These are phyloP conservation scores for Hemibagrus guttatus DNA, from an alignment of 2,797 vertebrate species.

Conservation along the genomic window DNA sequence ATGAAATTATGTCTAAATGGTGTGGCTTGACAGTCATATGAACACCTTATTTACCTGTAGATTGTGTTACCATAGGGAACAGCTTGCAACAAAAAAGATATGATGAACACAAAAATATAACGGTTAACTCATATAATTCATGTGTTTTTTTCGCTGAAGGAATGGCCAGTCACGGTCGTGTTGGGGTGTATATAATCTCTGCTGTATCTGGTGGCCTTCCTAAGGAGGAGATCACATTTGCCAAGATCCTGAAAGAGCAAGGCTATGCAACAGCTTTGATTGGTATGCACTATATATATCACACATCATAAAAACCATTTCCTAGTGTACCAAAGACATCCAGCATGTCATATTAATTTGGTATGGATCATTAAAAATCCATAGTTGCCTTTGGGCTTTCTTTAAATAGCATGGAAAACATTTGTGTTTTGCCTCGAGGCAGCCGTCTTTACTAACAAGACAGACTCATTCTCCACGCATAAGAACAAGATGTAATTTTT, in stretches of 20 bases:
- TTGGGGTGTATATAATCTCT: slow-evolving; percentile 79
- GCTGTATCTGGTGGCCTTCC: slow-evolving; percentile 89
- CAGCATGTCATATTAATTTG: background rate
- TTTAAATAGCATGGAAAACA: background rate
- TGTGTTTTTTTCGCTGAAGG: slow-evolving; percentile 31
- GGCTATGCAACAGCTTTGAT: slow-evolving; percentile 87
- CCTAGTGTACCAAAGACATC: background rate
- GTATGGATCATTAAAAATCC: background rate
- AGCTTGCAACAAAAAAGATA: background rate
- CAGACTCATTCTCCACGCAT: slow-evolving; percentile 67
- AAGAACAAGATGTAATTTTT: slow-evolving; percentile 76
- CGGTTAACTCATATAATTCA: too few relatives aligned
- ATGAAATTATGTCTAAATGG: background rate
- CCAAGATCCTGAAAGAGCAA: slow-evolving; percentile 74
- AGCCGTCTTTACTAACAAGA: background rate
- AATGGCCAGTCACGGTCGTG: slow-evolving; percentile 25
- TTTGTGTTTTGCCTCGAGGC: background rate
- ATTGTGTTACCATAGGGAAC: background rate
- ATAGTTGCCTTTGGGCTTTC: background rate
- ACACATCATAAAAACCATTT: background rate
- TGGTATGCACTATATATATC: slow-evolving; percentile 69
- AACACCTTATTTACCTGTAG: background rate
- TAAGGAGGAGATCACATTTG: slow-evolving; percentile 82
- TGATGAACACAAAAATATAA: background rate
- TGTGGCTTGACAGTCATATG: background rate